Evolutionary conservation across 2,888 invertebrate genomes (phyloP).

Genomic region (Drosophila neonasuta): DNA sequence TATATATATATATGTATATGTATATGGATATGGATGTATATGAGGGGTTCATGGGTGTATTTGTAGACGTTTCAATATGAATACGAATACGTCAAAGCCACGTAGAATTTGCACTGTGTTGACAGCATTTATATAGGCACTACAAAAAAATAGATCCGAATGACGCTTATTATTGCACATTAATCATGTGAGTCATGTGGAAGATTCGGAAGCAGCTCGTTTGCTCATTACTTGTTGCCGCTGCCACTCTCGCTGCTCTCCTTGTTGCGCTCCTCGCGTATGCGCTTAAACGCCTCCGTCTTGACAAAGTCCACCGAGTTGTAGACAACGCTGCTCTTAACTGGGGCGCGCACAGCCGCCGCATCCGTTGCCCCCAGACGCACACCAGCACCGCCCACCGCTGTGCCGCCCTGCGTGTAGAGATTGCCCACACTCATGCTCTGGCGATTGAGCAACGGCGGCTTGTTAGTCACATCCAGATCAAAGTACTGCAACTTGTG

Average conservation of each 20-base stretch:
- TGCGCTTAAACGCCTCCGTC: constrained; percentile 95
- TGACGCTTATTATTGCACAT: constrained; percentile 53
- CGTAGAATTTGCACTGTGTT: constrained; percentile 45
- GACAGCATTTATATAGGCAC: constrained; percentile 57
- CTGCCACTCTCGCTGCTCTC: constrained; percentile 81
- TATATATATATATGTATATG: constrained; percentile 31
- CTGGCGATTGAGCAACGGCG: constrained; percentile 78
- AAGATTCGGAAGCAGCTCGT: constrained; percentile 5
- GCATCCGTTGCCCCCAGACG: constrained; percentile 77
- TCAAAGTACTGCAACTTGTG: constrained; percentile 91
- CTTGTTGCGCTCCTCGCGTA: constrained; percentile 86
- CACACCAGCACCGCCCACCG: constrained; percentile 50
- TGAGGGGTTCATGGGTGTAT: constrained; percentile 2
- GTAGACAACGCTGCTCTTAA: constrained; percentile 86
- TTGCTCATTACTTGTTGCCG: constrained; percentile 29
- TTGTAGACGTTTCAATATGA: constrained; percentile 33
- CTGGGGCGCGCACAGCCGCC: constrained; percentile 82
- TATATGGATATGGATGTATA: constrained; percentile 14
- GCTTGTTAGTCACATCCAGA: constrained; percentile 86
- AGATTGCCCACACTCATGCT: constrained; percentile 78
- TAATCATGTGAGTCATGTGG: constrained; percentile 36
- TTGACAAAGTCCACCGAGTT: constrained; percentile 97
- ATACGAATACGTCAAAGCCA: constrained; percentile 51
- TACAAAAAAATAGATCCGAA: constrained; percentile 34
- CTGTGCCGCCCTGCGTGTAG: constrained; percentile 61